Evolutionary conservation across 2,113 vertebrate species (phyloP).

Genomic region (Salvelinus fontinalis): DNA sequence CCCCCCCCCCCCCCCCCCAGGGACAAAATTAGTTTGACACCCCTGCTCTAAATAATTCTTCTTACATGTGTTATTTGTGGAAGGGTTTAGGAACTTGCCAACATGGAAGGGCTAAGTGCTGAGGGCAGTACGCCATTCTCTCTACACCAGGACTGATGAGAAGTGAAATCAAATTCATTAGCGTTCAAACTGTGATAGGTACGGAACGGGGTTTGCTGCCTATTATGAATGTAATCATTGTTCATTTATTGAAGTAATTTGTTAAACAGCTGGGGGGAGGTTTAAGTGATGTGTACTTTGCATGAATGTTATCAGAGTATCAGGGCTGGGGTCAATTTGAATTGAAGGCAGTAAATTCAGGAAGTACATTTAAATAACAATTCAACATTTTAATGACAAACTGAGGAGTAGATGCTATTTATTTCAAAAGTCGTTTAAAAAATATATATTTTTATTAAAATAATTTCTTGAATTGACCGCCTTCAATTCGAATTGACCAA

Average conservation of each 20-base stretch:
- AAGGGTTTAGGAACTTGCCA: constrained; percentile 47
- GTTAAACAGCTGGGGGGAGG: constrained; percentile 29
- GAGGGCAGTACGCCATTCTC: background rate
- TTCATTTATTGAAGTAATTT: constrained; percentile 25
- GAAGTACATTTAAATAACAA: background rate
- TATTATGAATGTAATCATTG: constrained; percentile 15
- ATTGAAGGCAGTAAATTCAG: too few species aligned
- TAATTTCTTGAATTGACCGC: too few species aligned
- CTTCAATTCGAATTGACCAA: too few species aligned
- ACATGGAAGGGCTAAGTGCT: constrained; percentile 29
- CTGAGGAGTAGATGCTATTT: too few species aligned
- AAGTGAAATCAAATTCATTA: background rate
- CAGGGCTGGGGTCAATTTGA: too few species aligned
- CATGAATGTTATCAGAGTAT: constrained; percentile 13
- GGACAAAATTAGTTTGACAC: constrained; percentile 11
- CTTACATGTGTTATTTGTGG: constrained; percentile 43
- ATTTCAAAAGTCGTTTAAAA: too few species aligned
- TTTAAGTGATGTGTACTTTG: background rate
- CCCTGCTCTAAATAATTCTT: constrained; percentile 59
- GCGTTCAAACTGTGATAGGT: background rate
- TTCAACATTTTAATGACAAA: too few species aligned
- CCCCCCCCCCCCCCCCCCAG: too few species aligned
- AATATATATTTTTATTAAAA: too few species aligned
- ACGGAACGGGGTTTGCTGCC: background rate
- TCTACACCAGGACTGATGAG: constrained; percentile 12